Evolutionary conservation across 2,797 vertebrate species (phyloP).

Genomic region (Chloroceryle inda): DNA sequence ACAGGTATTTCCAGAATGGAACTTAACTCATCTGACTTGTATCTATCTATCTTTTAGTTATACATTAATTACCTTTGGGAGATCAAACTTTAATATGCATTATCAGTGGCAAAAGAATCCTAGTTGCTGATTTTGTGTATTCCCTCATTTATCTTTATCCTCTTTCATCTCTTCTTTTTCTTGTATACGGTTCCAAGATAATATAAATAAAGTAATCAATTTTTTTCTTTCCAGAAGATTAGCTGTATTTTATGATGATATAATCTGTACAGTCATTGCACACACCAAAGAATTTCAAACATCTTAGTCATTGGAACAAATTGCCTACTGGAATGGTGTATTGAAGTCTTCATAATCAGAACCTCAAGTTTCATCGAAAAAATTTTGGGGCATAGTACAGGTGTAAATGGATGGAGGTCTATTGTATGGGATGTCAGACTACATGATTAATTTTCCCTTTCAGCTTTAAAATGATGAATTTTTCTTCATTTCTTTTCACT

Average conservation of each 20-base stretch:
- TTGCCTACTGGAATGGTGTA: not conserved
- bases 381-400: not conserved
- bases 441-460: not conserved
- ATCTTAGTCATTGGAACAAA: not conserved
- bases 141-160: not conserved
- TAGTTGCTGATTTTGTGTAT: not conserved
- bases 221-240: not conserved
- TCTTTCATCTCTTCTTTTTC: not conserved
- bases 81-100: not conserved
- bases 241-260: not conserved
- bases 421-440: not conserved
- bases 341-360: not conserved
- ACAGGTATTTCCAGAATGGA: not conserved
- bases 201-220: not conserved
- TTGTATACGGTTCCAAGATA: not conserved
- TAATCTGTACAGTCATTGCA: not conserved
- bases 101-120: not conserved
- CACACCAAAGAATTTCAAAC: not conserved
- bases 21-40: not conserved
- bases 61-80: not conserved
- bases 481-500: not conserved
- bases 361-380: not conserved
- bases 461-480: not conserved
- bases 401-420: not conserved
- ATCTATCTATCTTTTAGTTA: not conserved